Conservation (phyloP, 2,113 vertebrate species). For the Ariopsis seemanni region DNA sequence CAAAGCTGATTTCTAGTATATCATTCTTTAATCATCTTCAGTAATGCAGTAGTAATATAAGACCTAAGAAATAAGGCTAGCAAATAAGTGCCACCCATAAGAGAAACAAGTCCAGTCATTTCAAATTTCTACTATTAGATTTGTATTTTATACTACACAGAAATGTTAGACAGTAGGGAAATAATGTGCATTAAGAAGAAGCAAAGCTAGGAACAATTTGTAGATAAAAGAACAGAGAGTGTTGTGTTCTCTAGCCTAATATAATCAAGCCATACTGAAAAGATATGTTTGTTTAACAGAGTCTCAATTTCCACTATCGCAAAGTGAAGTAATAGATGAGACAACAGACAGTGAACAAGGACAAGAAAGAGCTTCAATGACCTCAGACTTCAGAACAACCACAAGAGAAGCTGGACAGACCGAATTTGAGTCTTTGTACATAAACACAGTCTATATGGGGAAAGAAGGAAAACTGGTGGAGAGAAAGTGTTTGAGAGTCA, state of each 20-base stretch:
- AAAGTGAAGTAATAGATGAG: slow-evolving; percentile 56
- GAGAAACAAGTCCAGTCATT: background rate
- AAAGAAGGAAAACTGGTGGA: slow-evolving; percentile 34
- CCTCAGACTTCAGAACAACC: slow-evolving; percentile 43
- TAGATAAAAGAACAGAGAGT: background rate
- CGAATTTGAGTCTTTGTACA: slow-evolving; percentile 48
- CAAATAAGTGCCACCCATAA: background rate
- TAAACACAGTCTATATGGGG: slow-evolving; percentile 65
- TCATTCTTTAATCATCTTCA: background rate
- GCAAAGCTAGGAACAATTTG: background rate
- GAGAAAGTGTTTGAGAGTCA: slow-evolving; percentile 61
- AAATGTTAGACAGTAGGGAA: background rate
- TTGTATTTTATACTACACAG: background rate
- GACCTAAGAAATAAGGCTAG: background rate
- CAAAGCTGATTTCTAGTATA: background rate
- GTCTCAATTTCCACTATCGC: slow-evolving; percentile 58
- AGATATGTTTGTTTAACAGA: slow-evolving; percentile 50
- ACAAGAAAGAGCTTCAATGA: slow-evolving; percentile 48
- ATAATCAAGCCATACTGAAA: background rate
- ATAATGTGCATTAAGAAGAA: background rate
- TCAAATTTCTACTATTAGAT: background rate
- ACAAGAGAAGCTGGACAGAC: slow-evolving; percentile 37
- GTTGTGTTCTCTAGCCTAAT: background rate
- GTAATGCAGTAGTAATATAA: background rate
- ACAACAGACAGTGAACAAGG: slow-evolving; percentile 59